phyloP scores from a whole-genome alignment of 2,797 vertebrate species.

The Brachyalestes nurse region DNA sequence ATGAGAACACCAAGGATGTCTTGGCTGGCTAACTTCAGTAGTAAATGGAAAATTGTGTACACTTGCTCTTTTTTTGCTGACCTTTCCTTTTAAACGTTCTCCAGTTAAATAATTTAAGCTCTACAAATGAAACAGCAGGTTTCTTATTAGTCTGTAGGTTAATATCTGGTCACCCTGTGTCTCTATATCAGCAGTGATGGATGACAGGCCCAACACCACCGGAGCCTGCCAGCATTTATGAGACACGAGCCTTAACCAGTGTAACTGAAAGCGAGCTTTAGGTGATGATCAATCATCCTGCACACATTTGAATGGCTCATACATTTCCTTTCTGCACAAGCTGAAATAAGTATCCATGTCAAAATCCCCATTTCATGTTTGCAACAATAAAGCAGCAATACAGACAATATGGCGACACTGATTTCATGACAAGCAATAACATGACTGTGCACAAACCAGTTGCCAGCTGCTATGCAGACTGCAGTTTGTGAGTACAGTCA shows the following conservation, averaged over 20 bases:
- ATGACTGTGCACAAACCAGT: neutral
- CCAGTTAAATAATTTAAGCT: neutral
- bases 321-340: neutral
- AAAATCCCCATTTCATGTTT: neutral
- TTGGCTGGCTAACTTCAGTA: too few species aligned
- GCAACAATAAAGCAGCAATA: neutral
- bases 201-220: neutral
- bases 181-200: slow-evolving; percentile 11
- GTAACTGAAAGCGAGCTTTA: slow-evolving; percentile 18
- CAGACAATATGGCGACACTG: neutral
- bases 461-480: neutral
- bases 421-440: too few species aligned
- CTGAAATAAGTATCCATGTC: neutral
- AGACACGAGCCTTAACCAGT: neutral
- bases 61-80: too few species aligned
- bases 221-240: neutral
- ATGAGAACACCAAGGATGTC: too few species aligned
- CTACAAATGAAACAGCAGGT: neutral
- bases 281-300: neutral
- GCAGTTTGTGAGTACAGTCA: neutral
- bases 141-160: slow-evolving; percentile 2
- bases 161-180: neutral
- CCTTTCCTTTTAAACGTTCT: neutral
- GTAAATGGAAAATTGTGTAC: too few species aligned
- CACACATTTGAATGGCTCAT: neutral